phyloP scores from a whole-genome alignment of 2,113 vertebrate species.

The Eleginops maclovinus region DNA sequence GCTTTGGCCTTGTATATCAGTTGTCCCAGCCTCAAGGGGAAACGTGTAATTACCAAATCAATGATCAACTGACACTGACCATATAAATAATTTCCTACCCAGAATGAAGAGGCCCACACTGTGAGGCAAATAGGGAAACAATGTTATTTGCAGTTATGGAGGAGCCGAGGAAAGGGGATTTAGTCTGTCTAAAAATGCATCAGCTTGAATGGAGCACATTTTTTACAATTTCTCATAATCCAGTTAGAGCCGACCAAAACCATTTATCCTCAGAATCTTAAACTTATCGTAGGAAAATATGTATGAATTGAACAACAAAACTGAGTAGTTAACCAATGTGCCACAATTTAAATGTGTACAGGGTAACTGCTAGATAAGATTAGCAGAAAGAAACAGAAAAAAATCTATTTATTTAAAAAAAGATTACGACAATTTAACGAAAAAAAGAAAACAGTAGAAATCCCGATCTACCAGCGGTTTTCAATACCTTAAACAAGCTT shows the following conservation, averaged over 20 bases:
- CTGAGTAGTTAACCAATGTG: not conserved
- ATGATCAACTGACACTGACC: constrained; percentile 75
- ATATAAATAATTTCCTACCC: constrained; percentile 72
- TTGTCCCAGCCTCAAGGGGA: constrained; percentile 67
- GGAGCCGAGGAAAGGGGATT: not conserved
- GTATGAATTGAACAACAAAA: not conserved
- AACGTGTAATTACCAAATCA: constrained; percentile 78
- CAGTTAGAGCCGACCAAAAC: constrained; percentile 20
- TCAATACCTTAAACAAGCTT: too few species aligned
- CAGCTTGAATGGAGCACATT: constrained; percentile 6
- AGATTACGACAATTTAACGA: not conserved
- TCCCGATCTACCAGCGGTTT: too few species aligned
- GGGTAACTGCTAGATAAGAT: not conserved
- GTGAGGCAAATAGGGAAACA: constrained; percentile 30
- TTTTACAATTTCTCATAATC: constrained; percentile 25
- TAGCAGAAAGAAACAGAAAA: not conserved
- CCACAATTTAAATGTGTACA: not conserved
- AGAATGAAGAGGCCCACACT: constrained; percentile 39
- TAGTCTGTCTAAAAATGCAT: constrained; percentile 12
- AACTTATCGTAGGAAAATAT: not conserved
- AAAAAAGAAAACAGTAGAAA: too few species aligned
- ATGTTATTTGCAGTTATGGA: constrained; percentile 26
- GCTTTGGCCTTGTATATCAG: constrained; percentile 72
- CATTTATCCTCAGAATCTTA: not conserved
- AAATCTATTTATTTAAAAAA: not conserved